These are phyloP conservation scores for Cygnus atratus DNA, from an alignment of 2,113 vertebrate genomes.

Conservation along the genomic window DNA sequence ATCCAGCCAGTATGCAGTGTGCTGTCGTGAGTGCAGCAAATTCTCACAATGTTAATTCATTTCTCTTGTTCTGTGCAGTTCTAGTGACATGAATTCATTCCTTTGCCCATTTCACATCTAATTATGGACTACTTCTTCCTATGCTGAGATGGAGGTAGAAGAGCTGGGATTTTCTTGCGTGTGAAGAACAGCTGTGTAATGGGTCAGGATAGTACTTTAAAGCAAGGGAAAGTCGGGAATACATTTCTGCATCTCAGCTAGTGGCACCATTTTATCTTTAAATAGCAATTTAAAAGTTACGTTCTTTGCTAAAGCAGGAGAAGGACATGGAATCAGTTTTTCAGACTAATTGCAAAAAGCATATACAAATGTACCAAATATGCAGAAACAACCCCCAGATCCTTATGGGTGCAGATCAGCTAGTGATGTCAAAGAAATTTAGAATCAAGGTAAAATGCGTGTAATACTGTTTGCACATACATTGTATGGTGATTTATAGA, in stretches of 20 bases:
- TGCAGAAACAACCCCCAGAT: background rate
- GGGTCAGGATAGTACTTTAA: background rate
- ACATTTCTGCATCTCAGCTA: background rate
- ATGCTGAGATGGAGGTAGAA: background rate
- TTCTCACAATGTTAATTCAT: background rate
- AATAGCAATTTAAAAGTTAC: background rate
- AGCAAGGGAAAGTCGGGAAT: background rate
- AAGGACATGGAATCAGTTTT: background rate
- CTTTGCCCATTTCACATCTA: background rate
- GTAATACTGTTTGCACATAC: background rate
- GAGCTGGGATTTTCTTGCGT: conserved; percentile 17
- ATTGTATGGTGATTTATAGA: background rate
- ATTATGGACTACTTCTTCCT: conserved; percentile 2
- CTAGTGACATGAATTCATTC: conserved; percentile 19
- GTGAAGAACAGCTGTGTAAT: background rate
- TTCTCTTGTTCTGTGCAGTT: background rate
- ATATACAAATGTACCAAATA: background rate
- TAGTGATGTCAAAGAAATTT: background rate
- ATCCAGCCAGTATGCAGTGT: conserved; percentile 28
- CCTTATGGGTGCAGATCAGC: background rate
- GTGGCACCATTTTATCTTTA: background rate
- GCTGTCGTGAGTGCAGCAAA: conserved; percentile 14
- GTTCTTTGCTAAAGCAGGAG: background rate
- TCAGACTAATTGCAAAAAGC: background rate
- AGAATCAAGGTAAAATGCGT: background rate